Conservation (phyloP, 2,113 vertebrate genomes). For the Oxyruncus cristatus region DNA sequence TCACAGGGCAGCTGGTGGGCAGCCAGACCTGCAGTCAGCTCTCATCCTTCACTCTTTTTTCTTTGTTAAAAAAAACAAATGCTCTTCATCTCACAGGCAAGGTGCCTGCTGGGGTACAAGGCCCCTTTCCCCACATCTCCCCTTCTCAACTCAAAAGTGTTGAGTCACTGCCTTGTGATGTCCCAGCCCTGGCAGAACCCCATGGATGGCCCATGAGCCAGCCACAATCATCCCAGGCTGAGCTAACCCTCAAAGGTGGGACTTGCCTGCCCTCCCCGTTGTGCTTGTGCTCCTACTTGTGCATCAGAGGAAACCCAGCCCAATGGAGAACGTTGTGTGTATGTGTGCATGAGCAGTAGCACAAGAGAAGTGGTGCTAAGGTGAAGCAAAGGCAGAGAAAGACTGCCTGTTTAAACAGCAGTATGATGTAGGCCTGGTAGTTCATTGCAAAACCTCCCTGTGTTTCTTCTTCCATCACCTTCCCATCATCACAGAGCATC, state of each 20-base stretch:
- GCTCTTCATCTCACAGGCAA: neutral
- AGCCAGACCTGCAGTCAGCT: neutral
- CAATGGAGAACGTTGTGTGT: neutral
- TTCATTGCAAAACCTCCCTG: neutral
- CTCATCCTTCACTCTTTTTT: neutral
- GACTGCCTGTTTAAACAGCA: neutral
- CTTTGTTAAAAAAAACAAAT: neutral
- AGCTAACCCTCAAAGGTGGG: neutral
- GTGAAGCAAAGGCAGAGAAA: neutral
- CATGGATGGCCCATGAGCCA: neutral
- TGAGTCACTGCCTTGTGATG: neutral
- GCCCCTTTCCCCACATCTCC: neutral
- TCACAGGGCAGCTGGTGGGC: neutral
- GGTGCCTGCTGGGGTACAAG: neutral
- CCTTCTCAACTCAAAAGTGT: neutral
- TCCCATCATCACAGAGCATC: neutral
- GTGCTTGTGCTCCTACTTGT: fast-evolving
- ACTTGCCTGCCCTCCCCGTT: fast-evolving
- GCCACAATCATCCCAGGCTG: neutral
- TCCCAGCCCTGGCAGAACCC: neutral
- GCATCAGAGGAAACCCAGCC: neutral
- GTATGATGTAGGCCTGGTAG: neutral
- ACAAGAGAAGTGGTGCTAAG: neutral
- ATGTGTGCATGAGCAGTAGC: neutral
- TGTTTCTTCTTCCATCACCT: neutral